Evolutionary conservation across 2,113 vertebrate species (phyloP).

Genomic region (Sminthopsis crassicaudata): DNA sequence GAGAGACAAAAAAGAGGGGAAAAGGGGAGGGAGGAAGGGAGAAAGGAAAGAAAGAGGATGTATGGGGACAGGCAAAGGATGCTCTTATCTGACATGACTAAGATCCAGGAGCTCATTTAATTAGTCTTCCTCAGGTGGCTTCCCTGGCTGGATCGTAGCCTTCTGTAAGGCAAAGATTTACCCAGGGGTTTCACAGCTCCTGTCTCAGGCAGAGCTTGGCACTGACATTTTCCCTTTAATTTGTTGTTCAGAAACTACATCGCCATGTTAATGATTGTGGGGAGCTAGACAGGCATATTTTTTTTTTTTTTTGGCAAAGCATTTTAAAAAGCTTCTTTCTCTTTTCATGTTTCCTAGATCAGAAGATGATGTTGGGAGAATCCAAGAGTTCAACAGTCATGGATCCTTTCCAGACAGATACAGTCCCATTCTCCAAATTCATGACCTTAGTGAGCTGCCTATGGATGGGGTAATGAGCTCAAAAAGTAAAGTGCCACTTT

Average conservation of each 20-base stretch:
- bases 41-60: neutral
- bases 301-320: neutral
- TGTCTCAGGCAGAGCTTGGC: slow-evolving; percentile 39
- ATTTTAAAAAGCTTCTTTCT: slow-evolving; percentile 12
- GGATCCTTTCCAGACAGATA: slow-evolving; percentile 11
- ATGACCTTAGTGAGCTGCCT: slow-evolving; percentile 20
- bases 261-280: slow-evolving; percentile 62
- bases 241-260: slow-evolving; percentile 62
- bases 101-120: slow-evolving; percentile 52
- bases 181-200: slow-evolving; percentile 25
- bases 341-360: neutral
- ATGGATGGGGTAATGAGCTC: neutral
- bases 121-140: slow-evolving; percentile 46
- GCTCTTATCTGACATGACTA: slow-evolving; percentile 57
- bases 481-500: slow-evolving; percentile 23
- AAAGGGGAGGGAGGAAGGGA: neutral
- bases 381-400: neutral
- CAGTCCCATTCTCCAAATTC: neutral
- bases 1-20: neutral
- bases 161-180: slow-evolving; percentile 57
- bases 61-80: neutral
- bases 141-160: slow-evolving; percentile 17
- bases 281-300: slow-evolving; percentile 5
- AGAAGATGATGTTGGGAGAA: neutral
- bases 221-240: neutral